phyloP scores from a whole-genome alignment of 35 echinoderm and acorn worm genomes.

The Diadema setosum region DNA sequence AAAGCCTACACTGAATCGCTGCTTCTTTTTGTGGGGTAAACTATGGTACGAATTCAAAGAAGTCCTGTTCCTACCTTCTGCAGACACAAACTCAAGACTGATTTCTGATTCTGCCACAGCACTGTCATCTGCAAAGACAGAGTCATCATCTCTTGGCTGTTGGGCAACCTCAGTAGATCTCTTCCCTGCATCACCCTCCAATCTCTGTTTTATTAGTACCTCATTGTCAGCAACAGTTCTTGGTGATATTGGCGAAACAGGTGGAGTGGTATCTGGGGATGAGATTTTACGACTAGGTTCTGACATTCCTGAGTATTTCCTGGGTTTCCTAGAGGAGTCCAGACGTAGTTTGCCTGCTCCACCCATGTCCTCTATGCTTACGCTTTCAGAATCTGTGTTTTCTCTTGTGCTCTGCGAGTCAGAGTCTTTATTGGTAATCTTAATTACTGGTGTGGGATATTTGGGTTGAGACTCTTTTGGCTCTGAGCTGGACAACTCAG shows the following conservation, averaged over 20 bases:
- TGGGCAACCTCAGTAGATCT: too few relatives aligned
- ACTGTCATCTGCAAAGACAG: not conserved
- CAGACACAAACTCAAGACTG: not conserved
- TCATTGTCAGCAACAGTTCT: not conserved
- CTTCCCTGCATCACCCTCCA: too few relatives aligned
- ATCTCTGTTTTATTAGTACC: too few relatives aligned
- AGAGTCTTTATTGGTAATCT: not conserved
- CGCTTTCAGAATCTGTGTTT: slow-evolving; percentile 10
- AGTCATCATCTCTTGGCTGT: not conserved
- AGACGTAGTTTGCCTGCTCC: not conserved
- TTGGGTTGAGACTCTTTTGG: not conserved
- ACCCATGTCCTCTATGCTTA: not conserved
- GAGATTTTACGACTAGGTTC: not conserved
- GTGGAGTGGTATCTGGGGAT: not conserved
- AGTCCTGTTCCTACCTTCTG: not conserved
- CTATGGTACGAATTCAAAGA: not conserved
- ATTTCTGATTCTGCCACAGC: not conserved
- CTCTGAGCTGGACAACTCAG: not conserved
- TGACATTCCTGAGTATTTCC: not conserved
- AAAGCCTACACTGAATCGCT: slow-evolving; percentile 2
- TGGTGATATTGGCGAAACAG: not conserved
- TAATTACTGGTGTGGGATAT: not conserved
- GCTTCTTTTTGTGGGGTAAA: not conserved
- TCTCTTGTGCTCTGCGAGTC: not conserved
- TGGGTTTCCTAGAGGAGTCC: not conserved